phyloP scores from a whole-genome alignment of 2,888 invertebrate genomes.

The Plusia festucae region DNA sequence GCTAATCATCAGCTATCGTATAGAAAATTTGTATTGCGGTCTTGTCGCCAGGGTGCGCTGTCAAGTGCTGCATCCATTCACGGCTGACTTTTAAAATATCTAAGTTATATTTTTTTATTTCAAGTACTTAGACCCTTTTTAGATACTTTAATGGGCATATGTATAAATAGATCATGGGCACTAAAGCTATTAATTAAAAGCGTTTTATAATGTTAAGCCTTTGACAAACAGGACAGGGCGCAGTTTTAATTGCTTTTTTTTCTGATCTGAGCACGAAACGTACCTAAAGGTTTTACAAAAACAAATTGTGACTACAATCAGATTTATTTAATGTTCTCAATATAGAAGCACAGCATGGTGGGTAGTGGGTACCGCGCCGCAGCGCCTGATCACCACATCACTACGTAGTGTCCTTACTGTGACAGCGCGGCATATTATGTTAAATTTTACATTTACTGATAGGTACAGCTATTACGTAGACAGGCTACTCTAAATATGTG shows the following conservation, averaged over 20 bases:
- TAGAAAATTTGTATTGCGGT: not conserved
- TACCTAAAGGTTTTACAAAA: conserved; percentile 12
- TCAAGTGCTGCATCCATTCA: not conserved
- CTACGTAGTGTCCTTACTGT: conserved; percentile 20
- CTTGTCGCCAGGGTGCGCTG: not conserved
- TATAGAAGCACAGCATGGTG: conserved; percentile 77
- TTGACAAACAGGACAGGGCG: too few species aligned
- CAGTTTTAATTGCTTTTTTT: too few species aligned
- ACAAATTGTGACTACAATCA: conserved; percentile 74
- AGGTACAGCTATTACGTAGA: conserved; percentile 42
- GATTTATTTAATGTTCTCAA: conserved; percentile 82
- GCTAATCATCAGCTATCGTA: not conserved
- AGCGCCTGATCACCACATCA: conserved; percentile 20
- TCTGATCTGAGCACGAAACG: too few species aligned
- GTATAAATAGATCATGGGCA: not conserved
- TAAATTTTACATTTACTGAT: conserved; percentile 23
- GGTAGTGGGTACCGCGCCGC: conserved; percentile 42
- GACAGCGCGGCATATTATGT: conserved; percentile 25
- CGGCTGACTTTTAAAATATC: too few species aligned
- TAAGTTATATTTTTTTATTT: too few species aligned
- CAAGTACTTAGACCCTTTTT: too few species aligned
- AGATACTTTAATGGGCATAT: too few species aligned
- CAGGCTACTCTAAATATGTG: conserved; percentile 10
- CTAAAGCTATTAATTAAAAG: too few species aligned
- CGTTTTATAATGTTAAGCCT: not conserved